Percentiles rank a stretch among this genome's conserved stretches.
These are phyloP conservation scores for Celastrina argiolus DNA, from an alignment of 2,888 invertebrate genomes.

Conservation along the genomic window DNA sequence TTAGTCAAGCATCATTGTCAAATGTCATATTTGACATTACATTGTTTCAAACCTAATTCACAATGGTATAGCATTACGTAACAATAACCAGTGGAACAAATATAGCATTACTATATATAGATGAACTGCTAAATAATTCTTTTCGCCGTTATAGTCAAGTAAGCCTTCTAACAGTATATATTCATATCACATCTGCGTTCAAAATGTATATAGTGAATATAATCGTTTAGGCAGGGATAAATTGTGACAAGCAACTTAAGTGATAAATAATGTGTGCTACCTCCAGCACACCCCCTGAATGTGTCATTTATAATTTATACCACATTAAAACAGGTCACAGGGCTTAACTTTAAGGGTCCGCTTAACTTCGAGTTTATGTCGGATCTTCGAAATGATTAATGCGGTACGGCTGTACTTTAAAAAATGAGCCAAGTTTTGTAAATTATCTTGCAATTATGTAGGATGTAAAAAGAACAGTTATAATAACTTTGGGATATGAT, in stretches of 20 bases:
- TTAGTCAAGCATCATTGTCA: no score
- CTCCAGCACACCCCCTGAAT: slow-evolving; percentile 26
- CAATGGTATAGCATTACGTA: no score
- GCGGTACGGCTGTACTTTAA: neutral
- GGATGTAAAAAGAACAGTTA: no score
- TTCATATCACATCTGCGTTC: neutral
- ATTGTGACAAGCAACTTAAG: slow-evolving; percentile 12
- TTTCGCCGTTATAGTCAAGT: neutral
- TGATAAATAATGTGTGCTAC: slow-evolving; percentile 12
- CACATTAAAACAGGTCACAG: slow-evolving; percentile 28
- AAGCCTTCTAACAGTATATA: neutral
- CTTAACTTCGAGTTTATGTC: slow-evolving; percentile 25
- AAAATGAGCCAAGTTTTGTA: neutral
- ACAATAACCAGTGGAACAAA: no score
- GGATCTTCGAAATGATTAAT: slow-evolving; percentile 10
- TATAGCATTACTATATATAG: no score
- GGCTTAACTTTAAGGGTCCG: slow-evolving; percentile 30
- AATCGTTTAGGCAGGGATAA: neutral
- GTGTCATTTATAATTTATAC: slow-evolving; percentile 31
- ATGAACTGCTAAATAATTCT: no score
- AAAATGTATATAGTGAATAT: neutral
- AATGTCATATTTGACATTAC: no score
- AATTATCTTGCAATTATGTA: slow-evolving; percentile 2
- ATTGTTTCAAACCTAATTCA: no score
- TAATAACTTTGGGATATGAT: no score